Percentiles rank a stretch among this genome's conserved stretches.
phyloP scores from a whole-genome alignment of 2,113 vertebrate species.

The Dromiciops gliroides region DNA sequence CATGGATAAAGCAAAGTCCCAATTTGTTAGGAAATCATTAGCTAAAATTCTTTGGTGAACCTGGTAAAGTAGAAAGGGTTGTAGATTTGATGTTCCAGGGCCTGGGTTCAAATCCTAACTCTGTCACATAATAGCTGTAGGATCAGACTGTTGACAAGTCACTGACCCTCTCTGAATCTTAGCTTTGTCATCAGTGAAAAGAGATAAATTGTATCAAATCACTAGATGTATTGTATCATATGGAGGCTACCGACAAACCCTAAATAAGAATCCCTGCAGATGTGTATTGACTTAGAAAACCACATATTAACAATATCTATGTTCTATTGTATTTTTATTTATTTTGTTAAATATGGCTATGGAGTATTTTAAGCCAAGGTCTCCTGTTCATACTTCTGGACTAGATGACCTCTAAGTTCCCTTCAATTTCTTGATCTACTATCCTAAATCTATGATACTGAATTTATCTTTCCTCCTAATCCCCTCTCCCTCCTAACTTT shows the following conservation, averaged over 20 bases:
- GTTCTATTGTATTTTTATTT: not conserved
- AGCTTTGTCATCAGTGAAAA: not conserved
- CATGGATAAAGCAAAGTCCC: conserved; percentile 14
- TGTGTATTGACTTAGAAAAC: not conserved
- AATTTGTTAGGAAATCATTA: conserved; percentile 25
- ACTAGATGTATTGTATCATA: not conserved
- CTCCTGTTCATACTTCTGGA: not conserved
- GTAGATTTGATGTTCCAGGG: not conserved
- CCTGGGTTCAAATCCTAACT: not conserved
- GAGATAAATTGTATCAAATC: not conserved
- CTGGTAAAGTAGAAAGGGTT: not conserved
- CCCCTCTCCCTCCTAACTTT: not conserved
- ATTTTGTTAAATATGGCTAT: not conserved
- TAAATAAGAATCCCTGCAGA: not conserved
- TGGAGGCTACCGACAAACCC: not conserved
- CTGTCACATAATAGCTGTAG: not conserved
- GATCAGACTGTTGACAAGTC: not conserved
- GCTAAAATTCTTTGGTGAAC: not conserved
- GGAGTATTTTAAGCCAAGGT: not conserved
- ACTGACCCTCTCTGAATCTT: not conserved
- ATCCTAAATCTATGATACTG: not conserved
- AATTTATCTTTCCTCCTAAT: not conserved
- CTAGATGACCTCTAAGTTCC: not conserved
- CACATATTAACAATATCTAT: not conserved
- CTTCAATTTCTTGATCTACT: not conserved